Base-by-base conservation (phyloP, 1,140 invertebrate species). In the Drosophila oshimai region DNA sequence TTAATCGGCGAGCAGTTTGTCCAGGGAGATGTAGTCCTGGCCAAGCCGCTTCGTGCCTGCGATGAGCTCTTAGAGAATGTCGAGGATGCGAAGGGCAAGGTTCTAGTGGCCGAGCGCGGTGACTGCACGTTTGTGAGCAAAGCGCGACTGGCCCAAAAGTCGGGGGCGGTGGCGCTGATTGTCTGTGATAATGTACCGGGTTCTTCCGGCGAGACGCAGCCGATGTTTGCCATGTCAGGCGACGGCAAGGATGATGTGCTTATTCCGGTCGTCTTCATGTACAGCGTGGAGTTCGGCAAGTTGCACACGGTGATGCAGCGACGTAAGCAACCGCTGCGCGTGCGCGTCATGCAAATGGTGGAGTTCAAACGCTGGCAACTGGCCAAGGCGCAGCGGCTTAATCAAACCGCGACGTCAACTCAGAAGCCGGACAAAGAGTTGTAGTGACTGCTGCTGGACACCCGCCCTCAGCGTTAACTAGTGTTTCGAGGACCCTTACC, bases 41-140 rank as follows among this genome's bases (percentile, higher is more conserved):
- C 95, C 2, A 90, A 93, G 46, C 97, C 97, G 10, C 91, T 94
- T 4, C 91, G 94, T 93, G 6, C 99, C 97, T 92, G 91, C 87
- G 3, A 79, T 9, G 72, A 79, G 20, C 26, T 28, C 33, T 44
- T 90, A 5, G 44, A 91, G 9, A 96, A 97, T 89, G 83, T 90
- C 0, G 89, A 93, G 0, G 91, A 92, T 15, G 76, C 98, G 0
- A 91, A 91, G 46, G 96, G 95, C 4, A 95, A 95, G 74, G 97
- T 99, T 78, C 96, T 94, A 0, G 92, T 99, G 5, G 94, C 98
- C 36, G 94, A 95, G 84, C 93, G 98, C 18, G 98, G 98, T 0
- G 95, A 96, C 76, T 99, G 98, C 91, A 98, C 98, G 92, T 99
- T 99, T 91, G 94, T 98, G 9, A 97, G 99, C 71, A 99, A 99